Evolutionary conservation across 2,888 invertebrate species (phyloP).

Genomic region (Liopterus haemorrhoidalis): DNA sequence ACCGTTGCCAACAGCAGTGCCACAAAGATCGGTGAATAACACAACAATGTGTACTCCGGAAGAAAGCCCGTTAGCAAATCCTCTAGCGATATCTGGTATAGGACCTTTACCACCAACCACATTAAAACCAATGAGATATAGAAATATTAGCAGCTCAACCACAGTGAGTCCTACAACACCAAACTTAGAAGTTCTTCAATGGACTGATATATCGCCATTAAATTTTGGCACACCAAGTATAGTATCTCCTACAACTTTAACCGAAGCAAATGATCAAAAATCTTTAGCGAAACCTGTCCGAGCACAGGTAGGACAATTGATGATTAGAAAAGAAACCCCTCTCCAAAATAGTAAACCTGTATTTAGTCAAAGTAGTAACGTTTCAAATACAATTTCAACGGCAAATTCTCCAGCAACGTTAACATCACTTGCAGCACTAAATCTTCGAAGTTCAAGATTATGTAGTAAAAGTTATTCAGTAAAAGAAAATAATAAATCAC

Average conservation of each 20-base stretch:
- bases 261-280: conserved; percentile 62
- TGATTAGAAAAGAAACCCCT: conserved; percentile 54
- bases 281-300: conserved; percentile 54
- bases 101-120: conserved; percentile 51
- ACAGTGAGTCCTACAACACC: conserved; percentile 55
- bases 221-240: conserved; percentile 39
- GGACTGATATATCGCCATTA: conserved; percentile 48
- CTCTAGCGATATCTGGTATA: conserved; percentile 46
- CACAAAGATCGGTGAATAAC: conserved; percentile 34
- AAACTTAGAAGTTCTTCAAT: conserved; percentile 63
- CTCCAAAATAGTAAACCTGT: conserved; percentile 58
- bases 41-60: conserved; percentile 41
- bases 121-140: conserved; percentile 45
- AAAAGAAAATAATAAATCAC: conserved; percentile 87
- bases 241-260: conserved; percentile 49
- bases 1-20: conserved; percentile 35
- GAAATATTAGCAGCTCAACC: conserved; percentile 43
- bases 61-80: conserved; percentile 46
- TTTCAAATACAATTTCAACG: conserved; percentile 44
- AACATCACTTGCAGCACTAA: conserved; percentile 54
- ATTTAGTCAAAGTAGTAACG: conserved; percentile 65
- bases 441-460: conserved; percentile 77
- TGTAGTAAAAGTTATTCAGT: conserved; percentile 85
- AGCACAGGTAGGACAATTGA: conserved; percentile 48
- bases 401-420: conserved; percentile 40